Percentiles rank a stretch among this genome's conserved stretches.
These are phyloP conservation scores for Desmodus rotundus DNA, from an alignment of 2,113 vertebrate species.

Conservation along the genomic window DNA sequence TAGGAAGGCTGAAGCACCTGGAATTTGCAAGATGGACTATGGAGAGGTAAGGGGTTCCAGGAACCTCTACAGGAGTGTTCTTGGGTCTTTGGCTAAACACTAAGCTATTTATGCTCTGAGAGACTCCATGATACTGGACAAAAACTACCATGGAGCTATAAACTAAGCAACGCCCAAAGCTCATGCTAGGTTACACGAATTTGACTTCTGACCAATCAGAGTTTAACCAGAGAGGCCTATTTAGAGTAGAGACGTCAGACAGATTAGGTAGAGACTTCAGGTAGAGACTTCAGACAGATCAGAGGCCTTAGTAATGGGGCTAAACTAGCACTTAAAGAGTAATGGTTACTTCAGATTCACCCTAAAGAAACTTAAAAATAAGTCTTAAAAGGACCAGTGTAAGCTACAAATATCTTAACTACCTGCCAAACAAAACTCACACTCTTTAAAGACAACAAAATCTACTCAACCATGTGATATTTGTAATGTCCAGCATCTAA, in stretches of 20 bases:
- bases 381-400: not conserved
- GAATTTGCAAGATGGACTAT: not conserved
- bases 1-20: not conserved
- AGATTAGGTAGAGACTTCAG: no score
- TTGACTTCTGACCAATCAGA: not conserved
- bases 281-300: not conserved
- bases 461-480: not conserved
- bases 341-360: not conserved
- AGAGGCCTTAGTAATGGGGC: not conserved
- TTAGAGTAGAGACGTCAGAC: not conserved
- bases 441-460: conserved; percentile 5
- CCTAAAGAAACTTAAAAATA: not conserved
- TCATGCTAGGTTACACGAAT: not conserved
- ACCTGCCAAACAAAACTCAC: not conserved
- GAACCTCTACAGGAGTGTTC: not conserved
- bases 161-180: not conserved
- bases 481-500: not conserved
- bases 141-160: not conserved
- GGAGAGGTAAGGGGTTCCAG: not conserved
- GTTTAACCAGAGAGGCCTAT: not conserved
- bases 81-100: not conserved
- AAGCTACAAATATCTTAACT: not conserved
- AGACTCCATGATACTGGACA: not conserved
- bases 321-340: not conserved
- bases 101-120: not conserved